Evolutionary conservation across 1,140 invertebrate genomes (phyloP), one percentile per base, ranked within the genome.

Genomic region (Eubasilissa regina): DNA sequence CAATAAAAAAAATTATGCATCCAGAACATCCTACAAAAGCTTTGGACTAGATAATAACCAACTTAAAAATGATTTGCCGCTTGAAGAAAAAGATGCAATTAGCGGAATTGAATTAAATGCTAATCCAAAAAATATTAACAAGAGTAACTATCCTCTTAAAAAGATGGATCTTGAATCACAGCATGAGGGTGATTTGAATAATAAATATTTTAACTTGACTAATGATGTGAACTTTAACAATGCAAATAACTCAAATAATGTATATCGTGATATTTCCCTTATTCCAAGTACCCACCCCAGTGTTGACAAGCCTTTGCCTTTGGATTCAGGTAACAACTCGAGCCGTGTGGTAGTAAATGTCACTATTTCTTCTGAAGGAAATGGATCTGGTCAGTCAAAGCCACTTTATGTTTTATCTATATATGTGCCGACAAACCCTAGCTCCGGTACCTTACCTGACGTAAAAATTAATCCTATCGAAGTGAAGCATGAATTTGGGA

Each of bases 401-500:
- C 92, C 93, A 55, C 87, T 95, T 78, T 95, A 94, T 88, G 91
- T 94, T 51, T 86, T 95, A 80, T 94, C 94, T 77, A 91, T 95
- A 77, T 93, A 91, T 58, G 91, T 95, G 74, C 93, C 94, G 8
- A 93, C 91, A 78, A 87, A 90, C 80, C 90, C 87, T 15, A 88
- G 91, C 80, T 84, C 85, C 25, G 89, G 87, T 80, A 88, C 89
- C 83, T 85, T 88, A 48, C 91, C 92, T 80, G 90, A 87, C 58
- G 89, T 93, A 77, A 90, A 89, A 86, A 90, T 92, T 58, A 90
- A 88, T 82, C 89, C 90, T 51, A 87, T 90, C 81, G 87, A 85
- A 43, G 17, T 17, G 11, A 43, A 79, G 74, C 77, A 82, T 75
- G 75, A 87, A 76, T 77, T 83, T 83, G 51, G 66, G 45, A 58